A percentile compares a stretch with the other conserved stretches of the same genome.
These are phyloP conservation scores for Triplophysa yarkandensis DNA, from an alignment of 2,797 vertebrate genomes.

Conservation along the genomic window DNA sequence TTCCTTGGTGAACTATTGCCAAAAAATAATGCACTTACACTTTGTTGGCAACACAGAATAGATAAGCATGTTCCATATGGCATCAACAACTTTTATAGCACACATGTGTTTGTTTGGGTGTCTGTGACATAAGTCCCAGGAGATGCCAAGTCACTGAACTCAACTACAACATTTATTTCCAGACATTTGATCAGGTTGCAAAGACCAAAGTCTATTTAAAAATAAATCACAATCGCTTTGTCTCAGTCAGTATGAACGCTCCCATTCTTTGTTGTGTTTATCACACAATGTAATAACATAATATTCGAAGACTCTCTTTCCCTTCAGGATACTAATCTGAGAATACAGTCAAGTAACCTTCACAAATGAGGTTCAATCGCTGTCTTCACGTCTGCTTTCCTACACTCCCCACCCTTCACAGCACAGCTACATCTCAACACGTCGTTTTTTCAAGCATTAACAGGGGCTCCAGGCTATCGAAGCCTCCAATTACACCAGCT, in stretches of 20 bases:
- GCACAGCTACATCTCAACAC: constrained; percentile 66
- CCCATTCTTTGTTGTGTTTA: not conserved
- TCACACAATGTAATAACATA: not conserved
- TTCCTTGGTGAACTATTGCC: no score
- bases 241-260: not conserved
- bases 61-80: no score
- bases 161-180: not conserved
- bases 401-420: constrained; percentile 66
- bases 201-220: not conserved
- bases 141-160: not conserved
- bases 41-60: no score
- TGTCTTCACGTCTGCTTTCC: constrained; percentile 42
- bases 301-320: constrained; percentile 22
- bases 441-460: constrained; percentile 65
- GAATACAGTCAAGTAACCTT: constrained; percentile 7
- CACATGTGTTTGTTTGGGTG: no score
- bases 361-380: constrained; percentile 36
- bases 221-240: not conserved
- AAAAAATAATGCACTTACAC: no score
- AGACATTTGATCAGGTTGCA: not conserved
- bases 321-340: constrained; percentile 17
- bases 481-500: constrained; percentile 79
- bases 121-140: no score
- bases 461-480: constrained; percentile 71
- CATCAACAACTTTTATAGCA: no score